Percentiles rank a stretch among this genome's conserved stretches.
These are phyloP conservation scores for Manis javanica DNA, from an alignment of 2,797 vertebrate species.

Conservation along the genomic window DNA sequence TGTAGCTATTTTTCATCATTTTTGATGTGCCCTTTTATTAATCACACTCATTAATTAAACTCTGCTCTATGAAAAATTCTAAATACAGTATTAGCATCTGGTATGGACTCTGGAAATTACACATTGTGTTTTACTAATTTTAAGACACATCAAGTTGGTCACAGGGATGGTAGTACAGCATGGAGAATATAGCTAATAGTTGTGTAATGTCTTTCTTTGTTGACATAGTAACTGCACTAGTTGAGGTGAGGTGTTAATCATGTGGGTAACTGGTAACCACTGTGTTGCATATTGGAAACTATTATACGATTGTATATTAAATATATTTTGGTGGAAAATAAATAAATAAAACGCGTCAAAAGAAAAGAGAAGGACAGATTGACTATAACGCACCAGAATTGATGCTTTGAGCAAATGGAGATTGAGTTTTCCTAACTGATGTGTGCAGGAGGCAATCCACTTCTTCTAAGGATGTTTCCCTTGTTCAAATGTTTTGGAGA, in stretches of 20 bases:
- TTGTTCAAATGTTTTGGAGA: background rate
- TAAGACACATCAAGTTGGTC: background rate
- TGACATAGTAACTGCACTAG: no score
- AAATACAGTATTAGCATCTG: background rate
- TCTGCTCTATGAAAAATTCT: background rate
- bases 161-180: no score
- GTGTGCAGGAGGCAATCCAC: background rate
- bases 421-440: background rate
- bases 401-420: background rate
- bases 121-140: constrained; percentile 8
- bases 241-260: no score
- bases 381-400: background rate
- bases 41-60: background rate
- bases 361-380: background rate
- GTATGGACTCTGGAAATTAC: background rate
- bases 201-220: no score
- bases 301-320: no score
- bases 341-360: background rate
- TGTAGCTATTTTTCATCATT: background rate
- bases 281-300: no score
- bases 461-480: background rate
- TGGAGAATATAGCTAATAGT: no score
- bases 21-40: constrained; percentile 29
- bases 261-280: no score
- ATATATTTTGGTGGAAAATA: no score